Evolutionary conservation across 2,888 invertebrate genomes (phyloP), one percentile per base, ranked within the genome.

Genomic region (Troides helena): DNA sequence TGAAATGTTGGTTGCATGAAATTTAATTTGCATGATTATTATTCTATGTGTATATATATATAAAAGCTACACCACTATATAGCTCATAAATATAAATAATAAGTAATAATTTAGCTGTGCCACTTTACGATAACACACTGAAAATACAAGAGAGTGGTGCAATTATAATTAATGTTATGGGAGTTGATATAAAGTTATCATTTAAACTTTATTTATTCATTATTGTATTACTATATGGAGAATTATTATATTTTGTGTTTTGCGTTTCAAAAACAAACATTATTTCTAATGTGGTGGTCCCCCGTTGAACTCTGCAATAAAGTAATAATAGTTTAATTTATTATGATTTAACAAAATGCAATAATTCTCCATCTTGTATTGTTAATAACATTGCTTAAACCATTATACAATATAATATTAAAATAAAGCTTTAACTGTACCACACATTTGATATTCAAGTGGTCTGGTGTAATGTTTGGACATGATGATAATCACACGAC

Each of bases 401-500:
- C 57, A 57, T 21, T 50, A 57, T 23, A 1, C 2, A 17, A 39
- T 60, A 21, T 21, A 21, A 21, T 21, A 21, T 21, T 21, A 21
- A 21, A 21, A 21, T 21, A 21, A 21, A 53, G 60, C 66, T 66
- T 60, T 8, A 50, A 53, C 2, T 23, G 57, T 57, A 18, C 5
- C 17, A 39, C 17, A 50, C 50, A 50, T 50, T 50, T 17, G 4
- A 21, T 57, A 57, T 57, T 57, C 3, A 10, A 1, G 57, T 57
- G 0, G 50, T 17, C 57, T 57, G 21, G n/a, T 21, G 21, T 57
- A 18, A 21, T 7, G 18, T 30, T 57, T 57, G n/a, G 50, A 78
- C 63, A 92, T 93, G 93, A 93, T 93, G 93, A 93, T 80, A 91
- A 78, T 85, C 88, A 89, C 92, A 93, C 93, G 93, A 93, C 93